A percentile compares a stretch with the other conserved stretches of the same genome.
Evolutionary conservation across 2,797 vertebrate species (phyloP).

Genomic region (Threskiornis aethiopicus): DNA sequence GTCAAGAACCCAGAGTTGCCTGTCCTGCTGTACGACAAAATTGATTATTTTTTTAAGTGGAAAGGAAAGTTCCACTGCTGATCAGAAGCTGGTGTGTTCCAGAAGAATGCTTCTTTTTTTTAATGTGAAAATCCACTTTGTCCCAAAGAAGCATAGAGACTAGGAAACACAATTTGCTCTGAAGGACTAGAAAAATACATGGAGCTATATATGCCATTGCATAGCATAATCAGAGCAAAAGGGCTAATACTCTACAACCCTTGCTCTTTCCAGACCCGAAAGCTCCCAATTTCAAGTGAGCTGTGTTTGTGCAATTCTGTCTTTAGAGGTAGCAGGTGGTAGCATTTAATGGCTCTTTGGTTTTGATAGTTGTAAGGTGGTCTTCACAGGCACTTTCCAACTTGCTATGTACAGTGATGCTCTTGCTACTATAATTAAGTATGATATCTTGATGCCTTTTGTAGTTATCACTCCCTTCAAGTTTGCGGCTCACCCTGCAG

Average conservation of each 20-base stretch:
- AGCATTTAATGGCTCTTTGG: not conserved
- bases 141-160: not conserved
- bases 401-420: not conserved
- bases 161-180: not conserved
- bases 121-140: not conserved
- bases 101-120: not conserved
- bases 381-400: not conserved
- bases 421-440: not conserved
- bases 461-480: slow-evolving; percentile 80
- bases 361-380: not conserved
- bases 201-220: not conserved
- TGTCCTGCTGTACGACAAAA: not conserved
- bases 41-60: not conserved
- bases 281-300: not conserved
- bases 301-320: not conserved
- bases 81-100: not conserved
- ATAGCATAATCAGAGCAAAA: not conserved
- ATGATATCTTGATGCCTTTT: not conserved
- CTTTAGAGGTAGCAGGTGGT: not conserved
- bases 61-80: not conserved
- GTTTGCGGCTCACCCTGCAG: slow-evolving; percentile 65
- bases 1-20: not conserved
- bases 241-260: not conserved
- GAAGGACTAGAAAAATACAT: not conserved
- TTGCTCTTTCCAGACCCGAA: not conserved